Evolutionary conservation across 2,888 invertebrate species (phyloP).

Genomic region (Platycheirus albimanus): DNA sequence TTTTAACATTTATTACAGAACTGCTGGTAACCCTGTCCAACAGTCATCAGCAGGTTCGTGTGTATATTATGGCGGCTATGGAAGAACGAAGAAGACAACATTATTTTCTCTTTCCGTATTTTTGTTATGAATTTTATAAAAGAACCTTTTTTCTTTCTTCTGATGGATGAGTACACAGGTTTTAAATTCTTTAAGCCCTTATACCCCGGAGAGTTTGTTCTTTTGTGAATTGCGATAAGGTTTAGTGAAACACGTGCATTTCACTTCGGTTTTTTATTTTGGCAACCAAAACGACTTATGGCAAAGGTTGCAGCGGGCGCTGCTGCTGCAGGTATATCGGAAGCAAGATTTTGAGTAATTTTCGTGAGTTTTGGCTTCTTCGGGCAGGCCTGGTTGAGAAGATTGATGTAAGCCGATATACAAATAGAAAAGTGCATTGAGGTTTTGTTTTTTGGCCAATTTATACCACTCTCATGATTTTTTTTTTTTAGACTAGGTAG

Average conservation of each 20-base stretch:
- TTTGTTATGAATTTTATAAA: conserved; percentile 17
- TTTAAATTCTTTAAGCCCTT: conserved; percentile 8
- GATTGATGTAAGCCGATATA: no score
- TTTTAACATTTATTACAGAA: no score
- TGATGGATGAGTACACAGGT: conserved; percentile 12
- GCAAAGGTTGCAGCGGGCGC: conserved; percentile 23
- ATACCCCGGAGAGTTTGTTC: no score
- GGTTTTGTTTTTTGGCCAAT: no score
- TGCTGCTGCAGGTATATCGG: not conserved
- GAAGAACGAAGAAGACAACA: no score
- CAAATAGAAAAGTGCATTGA: no score
- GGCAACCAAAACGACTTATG: conserved; percentile 2
- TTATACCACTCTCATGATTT: no score
- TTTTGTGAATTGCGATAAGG: conserved; percentile 32
- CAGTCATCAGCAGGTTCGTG: conserved; percentile 4
- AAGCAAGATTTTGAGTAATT: not conserved
- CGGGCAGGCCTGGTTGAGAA: no score
- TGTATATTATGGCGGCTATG: no score
- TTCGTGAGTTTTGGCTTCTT: no score
- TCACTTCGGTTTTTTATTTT: not conserved
- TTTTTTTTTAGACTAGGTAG: no score
- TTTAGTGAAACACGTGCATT: conserved; percentile 57
- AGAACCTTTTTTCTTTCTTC: not conserved
- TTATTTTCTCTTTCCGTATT: conserved; percentile 31
- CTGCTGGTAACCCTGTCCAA: conserved; percentile 7